phyloP scores from a whole-genome alignment of 2,797 vertebrate species.

The Centroberyx gerrardi region DNA sequence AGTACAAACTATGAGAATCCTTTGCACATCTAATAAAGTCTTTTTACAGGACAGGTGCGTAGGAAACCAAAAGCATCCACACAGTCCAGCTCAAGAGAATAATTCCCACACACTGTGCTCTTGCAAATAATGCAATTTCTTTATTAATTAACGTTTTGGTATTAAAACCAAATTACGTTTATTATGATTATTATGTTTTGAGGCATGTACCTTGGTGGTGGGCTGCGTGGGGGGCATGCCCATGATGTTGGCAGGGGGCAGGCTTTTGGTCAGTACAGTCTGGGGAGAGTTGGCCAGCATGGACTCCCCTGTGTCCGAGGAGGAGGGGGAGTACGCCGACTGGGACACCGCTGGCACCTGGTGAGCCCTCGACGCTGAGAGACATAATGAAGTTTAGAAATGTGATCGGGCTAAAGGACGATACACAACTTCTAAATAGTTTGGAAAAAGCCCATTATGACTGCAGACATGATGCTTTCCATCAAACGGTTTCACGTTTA shows the following conservation, averaged over 20 bases:
- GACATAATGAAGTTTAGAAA: background rate
- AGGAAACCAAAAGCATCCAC: too few species aligned
- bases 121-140: too few species aligned
- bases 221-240: slow-evolving; percentile 84
- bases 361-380: slow-evolving; percentile 84
- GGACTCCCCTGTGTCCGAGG: slow-evolving; percentile 91
- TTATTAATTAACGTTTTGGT: too few species aligned
- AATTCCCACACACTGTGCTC: too few species aligned
- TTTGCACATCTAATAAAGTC: too few species aligned
- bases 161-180: background rate
- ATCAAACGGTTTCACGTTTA: background rate
- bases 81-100: too few species aligned
- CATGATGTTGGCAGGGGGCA: slow-evolving; percentile 82
- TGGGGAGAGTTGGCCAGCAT: slow-evolving; percentile 87
- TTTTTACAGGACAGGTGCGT: too few species aligned
- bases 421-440: background rate
- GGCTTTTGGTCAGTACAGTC: slow-evolving; percentile 88
- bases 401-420: too few species aligned
- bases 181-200: background rate
- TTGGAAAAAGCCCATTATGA: background rate
- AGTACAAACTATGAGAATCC: too few species aligned
- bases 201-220: slow-evolving; percentile 88
- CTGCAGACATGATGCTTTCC: background rate
- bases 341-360: slow-evolving; percentile 96
- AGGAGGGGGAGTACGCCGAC: slow-evolving; percentile 88